Base-by-base conservation (phyloP, 2,113 vertebrate genomes). In the Eleginops maclovinus region DNA sequence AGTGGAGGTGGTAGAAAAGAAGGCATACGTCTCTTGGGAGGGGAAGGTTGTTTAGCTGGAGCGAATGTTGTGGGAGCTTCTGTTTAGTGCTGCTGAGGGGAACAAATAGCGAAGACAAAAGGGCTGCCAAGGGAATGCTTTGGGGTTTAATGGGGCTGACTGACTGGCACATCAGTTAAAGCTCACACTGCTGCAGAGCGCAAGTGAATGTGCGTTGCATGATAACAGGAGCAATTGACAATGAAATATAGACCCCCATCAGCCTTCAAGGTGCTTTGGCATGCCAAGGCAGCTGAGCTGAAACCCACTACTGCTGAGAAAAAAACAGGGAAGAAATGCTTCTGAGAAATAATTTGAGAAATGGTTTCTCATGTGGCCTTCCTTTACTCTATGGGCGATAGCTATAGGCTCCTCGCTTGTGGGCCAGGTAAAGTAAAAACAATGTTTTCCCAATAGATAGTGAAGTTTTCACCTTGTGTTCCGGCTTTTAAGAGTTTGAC, bases 131-230 rank as follows among this genome's bases (percentile, higher is more conserved):
- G 91, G 89, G 90, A 91, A 75, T 78, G 86, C 83, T 85, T 85
- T 77, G 77, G 71, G 74, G 76, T 79, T 90, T 90, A 86, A 92
- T 89, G 85, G 88, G 49, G 60, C 81, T 77, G 76, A 85, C 77
- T 89, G 83, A 89, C 84, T 79, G 77, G 81, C 81, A 75, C 71
- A 78, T 86, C 78, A 85, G 80, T 87, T 91, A 83, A 84, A 85
- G 56, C 81, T 87, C 86, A 83, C 72, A 47, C 71, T 53, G 76
- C 73, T 63, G 81, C 72, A 49, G 75, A 75, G 71, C 16, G 56
- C 1, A 3, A 61, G 50, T 44, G 56, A 86, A 84, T 87, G 85
- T 83, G 77, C 53, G 10, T 67, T 47, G 64, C 75, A 81, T 84
- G 81, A 85, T 79, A 83, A 82, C 83, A 21, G 62, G 40, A 53